These are phyloP conservation scores for Myiopsitta monachus DNA, from an alignment of 2,113 vertebrate species.

Conservation along the genomic window DNA sequence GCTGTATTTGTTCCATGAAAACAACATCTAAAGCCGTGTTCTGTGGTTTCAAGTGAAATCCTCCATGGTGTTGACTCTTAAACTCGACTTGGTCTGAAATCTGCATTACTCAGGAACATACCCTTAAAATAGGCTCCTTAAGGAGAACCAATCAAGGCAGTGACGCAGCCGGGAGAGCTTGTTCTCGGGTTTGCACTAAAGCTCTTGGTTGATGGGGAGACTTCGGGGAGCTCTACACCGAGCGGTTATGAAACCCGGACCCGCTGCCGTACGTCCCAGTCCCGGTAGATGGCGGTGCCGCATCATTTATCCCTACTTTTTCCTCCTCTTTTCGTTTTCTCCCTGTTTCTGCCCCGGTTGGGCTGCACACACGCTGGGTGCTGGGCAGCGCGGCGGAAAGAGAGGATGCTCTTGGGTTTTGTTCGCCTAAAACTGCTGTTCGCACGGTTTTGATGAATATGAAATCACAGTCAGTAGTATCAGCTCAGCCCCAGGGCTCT, in stretches of 20 bases:
- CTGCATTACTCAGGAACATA: background rate
- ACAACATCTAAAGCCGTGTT: background rate
- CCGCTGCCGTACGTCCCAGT: background rate
- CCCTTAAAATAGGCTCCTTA: background rate
- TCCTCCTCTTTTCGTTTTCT: accelerated
- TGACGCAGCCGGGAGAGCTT: accelerated
- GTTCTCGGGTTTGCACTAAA: background rate
- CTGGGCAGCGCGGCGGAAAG: background rate
- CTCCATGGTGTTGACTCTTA: accelerated
- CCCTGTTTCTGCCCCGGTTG: background rate
- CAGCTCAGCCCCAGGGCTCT: background rate
- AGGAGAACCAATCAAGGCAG: background rate
- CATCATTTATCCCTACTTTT: background rate
- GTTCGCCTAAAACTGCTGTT: accelerated
- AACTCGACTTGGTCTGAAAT: background rate
- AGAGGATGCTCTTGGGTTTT: accelerated
- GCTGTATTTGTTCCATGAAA: background rate
- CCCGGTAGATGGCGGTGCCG: slow-evolving; percentile 58
- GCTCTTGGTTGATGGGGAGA: background rate
- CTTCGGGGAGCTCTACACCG: background rate
- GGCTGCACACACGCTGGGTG: background rate
- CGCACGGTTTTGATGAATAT: background rate
- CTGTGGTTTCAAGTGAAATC: slow-evolving; percentile 12
- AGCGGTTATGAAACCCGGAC: slow-evolving; percentile 7
- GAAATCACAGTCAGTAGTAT: background rate